These are phyloP conservation scores for Clarias macrocephalus DNA, from an alignment of 2,113 vertebrate genomes.

Conservation along the genomic window DNA sequence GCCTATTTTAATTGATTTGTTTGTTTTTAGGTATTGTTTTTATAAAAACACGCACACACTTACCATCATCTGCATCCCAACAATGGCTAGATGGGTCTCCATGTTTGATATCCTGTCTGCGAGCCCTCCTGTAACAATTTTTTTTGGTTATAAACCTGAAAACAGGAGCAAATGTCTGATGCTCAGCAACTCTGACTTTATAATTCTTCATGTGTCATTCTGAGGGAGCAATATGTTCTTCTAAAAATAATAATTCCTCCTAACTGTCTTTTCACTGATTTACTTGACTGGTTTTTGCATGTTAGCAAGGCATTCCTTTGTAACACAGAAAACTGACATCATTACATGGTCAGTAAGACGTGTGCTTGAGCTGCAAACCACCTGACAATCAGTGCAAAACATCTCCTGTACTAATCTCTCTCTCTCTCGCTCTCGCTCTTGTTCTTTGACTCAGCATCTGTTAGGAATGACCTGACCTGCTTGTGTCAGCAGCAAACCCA, in stretches of 20 bases:
- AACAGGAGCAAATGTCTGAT: neutral
- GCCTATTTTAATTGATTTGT: no score
- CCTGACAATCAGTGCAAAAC: slow-evolving; percentile 1
- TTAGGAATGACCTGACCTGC: slow-evolving; percentile 51
- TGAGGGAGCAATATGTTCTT: neutral
- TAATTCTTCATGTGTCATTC: neutral
- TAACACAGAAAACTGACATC: neutral
- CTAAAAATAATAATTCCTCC: neutral
- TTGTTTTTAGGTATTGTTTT: no score
- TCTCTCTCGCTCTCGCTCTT: neutral
- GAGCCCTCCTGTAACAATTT: slow-evolving; percentile 78
- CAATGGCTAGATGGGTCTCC: slow-evolving; percentile 94
- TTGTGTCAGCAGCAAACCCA: slow-evolving; percentile 51
- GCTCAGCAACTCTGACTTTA: neutral
- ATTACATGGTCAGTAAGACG: neutral
- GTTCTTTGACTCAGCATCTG: slow-evolving; percentile 54
- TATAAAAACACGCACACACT: slow-evolving; percentile 58
- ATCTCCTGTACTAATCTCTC: neutral
- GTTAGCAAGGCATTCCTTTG: neutral
- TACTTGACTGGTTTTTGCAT: neutral
- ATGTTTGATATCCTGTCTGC: slow-evolving; percentile 95
- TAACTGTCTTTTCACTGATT: neutral
- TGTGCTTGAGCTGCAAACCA: neutral
- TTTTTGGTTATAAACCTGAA: neutral
- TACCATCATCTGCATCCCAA: slow-evolving; percentile 93